These are phyloP conservation scores for Luperina nickerlii DNA, from an alignment of 2,888 invertebrate genomes.

Conservation along the genomic window DNA sequence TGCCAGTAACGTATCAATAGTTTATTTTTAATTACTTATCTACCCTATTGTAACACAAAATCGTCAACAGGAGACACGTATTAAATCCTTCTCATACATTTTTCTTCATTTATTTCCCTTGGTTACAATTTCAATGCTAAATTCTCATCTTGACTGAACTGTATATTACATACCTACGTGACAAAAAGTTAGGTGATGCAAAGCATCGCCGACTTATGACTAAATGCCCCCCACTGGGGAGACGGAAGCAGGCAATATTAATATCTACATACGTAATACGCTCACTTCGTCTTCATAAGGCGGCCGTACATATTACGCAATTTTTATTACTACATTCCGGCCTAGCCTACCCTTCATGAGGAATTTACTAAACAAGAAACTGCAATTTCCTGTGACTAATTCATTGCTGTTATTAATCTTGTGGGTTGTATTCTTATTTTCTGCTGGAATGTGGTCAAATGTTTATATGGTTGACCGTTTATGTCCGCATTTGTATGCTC, in stretches of 20 bases:
- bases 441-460: slow-evolving; percentile 67
- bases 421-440: slow-evolving; percentile 78
- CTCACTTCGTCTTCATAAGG: slow-evolving; percentile 81
- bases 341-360: slow-evolving; percentile 71
- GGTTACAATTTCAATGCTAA: slow-evolving; percentile 35
- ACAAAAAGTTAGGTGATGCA: slow-evolving; percentile 59
- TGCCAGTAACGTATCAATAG: background rate
- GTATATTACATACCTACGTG: slow-evolving; percentile 50
- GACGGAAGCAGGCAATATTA: slow-evolving; percentile 73
- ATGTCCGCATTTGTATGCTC: slow-evolving; percentile 11
- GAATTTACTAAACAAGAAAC: slow-evolving; percentile 84
- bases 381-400: slow-evolving; percentile 85
- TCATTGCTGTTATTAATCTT: slow-evolving; percentile 84
- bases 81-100: background rate
- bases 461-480: slow-evolving; percentile 47
- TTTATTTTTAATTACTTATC: background rate
- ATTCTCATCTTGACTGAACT: slow-evolving; percentile 25
- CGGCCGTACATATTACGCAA: slow-evolving; percentile 77
- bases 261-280: slow-evolving; percentile 80
- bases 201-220: slow-evolving; percentile 59
- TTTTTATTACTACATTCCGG: slow-evolving; percentile 78
- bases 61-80: background rate
- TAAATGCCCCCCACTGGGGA: slow-evolving; percentile 67
- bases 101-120: slow-evolving; percentile 2
- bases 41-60: background rate